Evolutionary conservation across 1,140 invertebrate species (phyloP), one percentile per base, ranked within the genome.

Genomic region (Agrilus planipennis): DNA sequence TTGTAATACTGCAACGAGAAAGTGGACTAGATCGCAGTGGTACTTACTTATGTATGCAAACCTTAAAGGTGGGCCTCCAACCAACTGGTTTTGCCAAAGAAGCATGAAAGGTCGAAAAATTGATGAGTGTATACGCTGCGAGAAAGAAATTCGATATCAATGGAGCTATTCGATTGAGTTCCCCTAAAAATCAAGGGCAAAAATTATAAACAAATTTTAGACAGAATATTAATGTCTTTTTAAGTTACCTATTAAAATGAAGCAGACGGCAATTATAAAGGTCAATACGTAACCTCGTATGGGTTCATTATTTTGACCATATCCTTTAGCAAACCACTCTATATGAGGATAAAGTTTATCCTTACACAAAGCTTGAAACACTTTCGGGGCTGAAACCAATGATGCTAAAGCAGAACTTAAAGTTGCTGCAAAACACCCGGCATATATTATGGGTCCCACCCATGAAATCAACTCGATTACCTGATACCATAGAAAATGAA

Each of bases 101-200:
- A 16, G 91, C 92, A 69, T 97, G 91, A 64, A 97, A 97, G 32
- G 90, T 95, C 36, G 89, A 89, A 61, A 94, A 97, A 68, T 97
- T 98, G 45, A 98, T 91, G 17, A 99, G 73, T 42, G 89, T 89
- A 58, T 97, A 99, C 4, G 92, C 89, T 47, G 92, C 92, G 52
- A 99, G 69, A 67, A 97, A 98, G 67, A 98, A 97, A 61, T 98
- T 98, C 15, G 92, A 96, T 46, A 99, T 97, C 36, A 98, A 68
- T 4, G 92, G 91, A 20, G 94, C 93, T 47, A 99, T 95, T 22
- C 81, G 67, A 61, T 98, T 92, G 21, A 97, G 62, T 55, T 92
- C 81, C 51, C 84, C 84, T 82, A 65, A 48, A 69, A 76, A 22
- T n/a, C n/a, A n/a, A n/a, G n/a, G n/a, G n/a, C n/a, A n/a, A n/a